Percentiles rank a stretch among this genome's conserved stretches.
Conservation (phyloP, 2,888 invertebrate species). For the Morpho achilles region DNA sequence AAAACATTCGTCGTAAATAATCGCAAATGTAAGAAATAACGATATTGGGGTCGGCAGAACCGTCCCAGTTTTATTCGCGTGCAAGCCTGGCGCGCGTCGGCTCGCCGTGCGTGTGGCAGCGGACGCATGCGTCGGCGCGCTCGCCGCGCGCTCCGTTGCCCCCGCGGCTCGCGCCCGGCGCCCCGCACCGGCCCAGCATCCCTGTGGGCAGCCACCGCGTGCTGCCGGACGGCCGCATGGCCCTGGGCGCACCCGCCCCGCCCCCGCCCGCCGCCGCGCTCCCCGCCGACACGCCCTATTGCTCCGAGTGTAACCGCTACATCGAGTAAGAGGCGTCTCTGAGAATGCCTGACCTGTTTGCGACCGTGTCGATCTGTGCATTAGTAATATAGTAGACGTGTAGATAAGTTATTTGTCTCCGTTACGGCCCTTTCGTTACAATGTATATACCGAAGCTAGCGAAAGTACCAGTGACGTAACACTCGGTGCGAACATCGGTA, state of each 20-base stretch:
- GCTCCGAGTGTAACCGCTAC: conserved; percentile 91
- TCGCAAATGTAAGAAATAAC: conserved; percentile 8
- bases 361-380: conserved; percentile 76
- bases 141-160: conserved; percentile 62
- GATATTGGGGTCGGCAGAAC: conserved; percentile 65
- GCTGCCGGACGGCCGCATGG: conserved; percentile 72
- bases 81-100: conserved; percentile 87
- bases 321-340: conserved; percentile 87
- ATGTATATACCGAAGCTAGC: conserved; percentile 16
- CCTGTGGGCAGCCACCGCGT: conserved; percentile 77
- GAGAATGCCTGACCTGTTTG: conserved; percentile 69
- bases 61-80: conserved; percentile 84
- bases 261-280: conserved; percentile 40
- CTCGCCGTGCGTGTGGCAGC: conserved; percentile 79
- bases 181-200: conserved; percentile 72
- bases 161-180: conserved; percentile 64
- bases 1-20: no score
- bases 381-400: conserved; percentile 52
- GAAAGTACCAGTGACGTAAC: conserved; percentile 22
- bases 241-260: conserved; percentile 60
- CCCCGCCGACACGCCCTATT: conserved; percentile 81
- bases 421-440: conserved; percentile 40
- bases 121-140: conserved; percentile 32
- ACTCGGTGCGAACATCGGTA: conserved; percentile 18
- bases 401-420: conserved; percentile 20